Base-by-base conservation (phyloP, 1,140 invertebrate genomes). In the Aleiodes sp. region DNA sequence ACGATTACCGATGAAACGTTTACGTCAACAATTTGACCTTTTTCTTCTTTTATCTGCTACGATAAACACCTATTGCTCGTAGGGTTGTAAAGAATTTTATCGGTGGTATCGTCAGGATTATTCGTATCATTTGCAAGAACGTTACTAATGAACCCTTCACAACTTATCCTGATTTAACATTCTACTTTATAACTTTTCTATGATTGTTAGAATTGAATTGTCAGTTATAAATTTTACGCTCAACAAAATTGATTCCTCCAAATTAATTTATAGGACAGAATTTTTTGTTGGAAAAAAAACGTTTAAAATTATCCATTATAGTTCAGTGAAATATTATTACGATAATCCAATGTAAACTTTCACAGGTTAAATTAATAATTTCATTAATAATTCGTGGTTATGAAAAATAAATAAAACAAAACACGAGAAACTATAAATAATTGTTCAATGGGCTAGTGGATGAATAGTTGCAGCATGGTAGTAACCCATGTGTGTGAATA, bases 351-450 rank as follows among this genome's bases (percentile, higher is more conserved):
- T 52, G 46, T n/a, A 52, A 52, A 52, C 46, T 52, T 52, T 52
- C 46, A 52, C 46, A 52, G 19, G 46, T 52, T 52, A 9, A 52
- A 52, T 52, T 24, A 16, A 52, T 52, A 52, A 52, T 52, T 52
- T 21, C 19, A 52, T 52, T 52, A 52, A 52, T 52, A 52, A 52
- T 21, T 52, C 46, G 46, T 26, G 26, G 46, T 52, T n/a, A 24
- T 16, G 46, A 52, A 52, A 52, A 24, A 52, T 52, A 4, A 16
- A 21, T 52, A 21, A 9, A n/a, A n/a, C n/a, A n/a, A n/a, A n/a
- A n/a, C n/a, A n/a, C n/a, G n/a, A n/a, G n/a, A n/a, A n/a, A 12
- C 46, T 52, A 52, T 52, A 52, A 52, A 52, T 52, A 52, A 52
- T 52, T 52, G 1, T 8, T 10, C 46, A 21, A 52, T 52, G 19